These are phyloP conservation scores for Vultur gryphus DNA, from an alignment of 2,797 vertebrate genomes.

Conservation along the genomic window DNA sequence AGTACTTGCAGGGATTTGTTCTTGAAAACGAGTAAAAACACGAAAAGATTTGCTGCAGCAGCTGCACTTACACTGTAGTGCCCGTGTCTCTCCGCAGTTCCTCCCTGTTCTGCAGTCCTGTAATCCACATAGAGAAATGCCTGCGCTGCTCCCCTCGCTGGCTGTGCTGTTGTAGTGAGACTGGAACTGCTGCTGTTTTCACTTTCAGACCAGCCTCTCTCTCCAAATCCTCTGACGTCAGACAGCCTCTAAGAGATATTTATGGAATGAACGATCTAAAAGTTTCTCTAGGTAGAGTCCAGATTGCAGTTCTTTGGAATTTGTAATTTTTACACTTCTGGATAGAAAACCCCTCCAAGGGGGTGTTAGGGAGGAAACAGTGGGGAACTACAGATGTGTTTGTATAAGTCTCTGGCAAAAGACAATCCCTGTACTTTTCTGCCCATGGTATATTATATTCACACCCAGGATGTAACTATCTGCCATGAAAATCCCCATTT, in stretches of 20 bases:
- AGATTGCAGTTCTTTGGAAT: conserved; percentile 15
- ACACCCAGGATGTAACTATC: conserved; percentile 41
- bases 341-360: neutral
- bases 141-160: neutral
- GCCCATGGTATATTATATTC: conserved; percentile 18
- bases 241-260: conserved; percentile 64
- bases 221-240: conserved; percentile 74
- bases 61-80: conserved; percentile 58
- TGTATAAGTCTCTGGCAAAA: conserved; percentile 6
- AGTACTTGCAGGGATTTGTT: neutral
- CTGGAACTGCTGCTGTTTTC: conserved; percentile 60
- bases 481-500: conserved; percentile 18
- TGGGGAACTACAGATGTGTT: neutral
- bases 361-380: neutral
- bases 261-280: conserved; percentile 61
- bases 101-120: conserved; percentile 17
- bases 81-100: neutral
- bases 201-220: conserved; percentile 61
- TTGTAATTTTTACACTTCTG: conserved; percentile 49
- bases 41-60: neutral
- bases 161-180: neutral
- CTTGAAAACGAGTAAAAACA: neutral
- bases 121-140: conserved; percentile 42
- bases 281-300: conserved; percentile 64
- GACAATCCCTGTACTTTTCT: conserved; percentile 31